Base-by-base conservation (phyloP, 2,888 invertebrate species). In the Zhuqinia jingwanae region DNA sequence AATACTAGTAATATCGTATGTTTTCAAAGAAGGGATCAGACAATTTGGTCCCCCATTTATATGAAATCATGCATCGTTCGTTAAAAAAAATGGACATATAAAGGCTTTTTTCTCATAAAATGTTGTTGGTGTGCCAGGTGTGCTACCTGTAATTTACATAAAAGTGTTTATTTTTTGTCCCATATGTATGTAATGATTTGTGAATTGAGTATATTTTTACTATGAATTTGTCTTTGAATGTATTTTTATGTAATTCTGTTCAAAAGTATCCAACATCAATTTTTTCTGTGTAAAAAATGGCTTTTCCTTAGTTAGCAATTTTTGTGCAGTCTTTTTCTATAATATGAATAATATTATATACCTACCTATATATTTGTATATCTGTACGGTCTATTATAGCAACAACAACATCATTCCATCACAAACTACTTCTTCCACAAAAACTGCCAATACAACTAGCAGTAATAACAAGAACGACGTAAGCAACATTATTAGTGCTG, bases 331-430 rank as follows among this genome's bases (percentile, higher is more conserved):
- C 13, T 30, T 80, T 65, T 25, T 58, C 36, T 73, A 25, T 73
- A 58, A 36, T 76, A 58, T 58, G 42, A n/a, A 15, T 77, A 53
- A 45, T 76, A 27, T 65, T 63, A 17, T 47, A 42, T n/a, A n/a
- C n/a, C n/a, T n/a, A n/a, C n/a, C n/a, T n/a, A n/a, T n/a, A n/a
- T n/a, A n/a, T n/a, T n/a, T n/a, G n/a, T n/a, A n/a, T n/a, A n/a
- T n/a, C n/a, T n/a, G n/a, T n/a, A n/a, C 63, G 42, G 30, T 79
- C 47, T 76, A 76, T 53, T 83, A 68, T 86, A 81, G 85, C 63
- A 81, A 85, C 70, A 77, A 85, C 65, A 84, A 63, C 53, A 20
- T 15, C 30, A 22, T 58, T 58, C 58, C 76, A 58, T 76, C 76
- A 76, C 56, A 76, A 45, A 76, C 36, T 58, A 76, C 53, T 75